Evolutionary conservation across 2,113 vertebrate genomes (phyloP).

Genomic region (Rhabdornis inornatus): DNA sequence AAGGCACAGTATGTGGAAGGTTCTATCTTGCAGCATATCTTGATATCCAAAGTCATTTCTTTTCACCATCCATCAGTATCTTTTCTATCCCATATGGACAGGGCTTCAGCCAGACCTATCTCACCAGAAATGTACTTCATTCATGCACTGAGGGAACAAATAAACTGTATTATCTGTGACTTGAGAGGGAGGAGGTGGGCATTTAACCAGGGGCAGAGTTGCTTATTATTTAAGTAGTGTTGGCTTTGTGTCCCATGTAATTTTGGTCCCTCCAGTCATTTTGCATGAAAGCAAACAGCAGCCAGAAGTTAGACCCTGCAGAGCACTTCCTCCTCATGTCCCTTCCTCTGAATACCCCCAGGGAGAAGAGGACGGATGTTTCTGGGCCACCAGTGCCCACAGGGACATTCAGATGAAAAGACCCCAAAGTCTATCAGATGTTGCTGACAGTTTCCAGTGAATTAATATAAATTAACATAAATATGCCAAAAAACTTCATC

Average conservation of each 20-base stretch:
- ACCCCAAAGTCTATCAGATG: background rate
- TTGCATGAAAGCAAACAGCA: background rate
- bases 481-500: background rate
- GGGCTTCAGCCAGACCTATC: background rate
- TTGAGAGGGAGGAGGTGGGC: accelerated
- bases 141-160: background rate
- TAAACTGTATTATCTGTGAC: background rate
- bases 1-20: background rate
- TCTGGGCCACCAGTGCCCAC: background rate
- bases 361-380: background rate
- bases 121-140: background rate
- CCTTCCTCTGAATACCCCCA: background rate
- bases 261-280: background rate
- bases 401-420: background rate
- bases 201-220: background rate
- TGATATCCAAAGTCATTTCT: background rate
- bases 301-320: background rate
- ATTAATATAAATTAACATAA: background rate
- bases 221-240: background rate
- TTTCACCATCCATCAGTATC: background rate
- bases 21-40: background rate
- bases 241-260: background rate
- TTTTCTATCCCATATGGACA: background rate
- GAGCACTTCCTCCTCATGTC: background rate
- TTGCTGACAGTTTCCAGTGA: background rate